These are phyloP conservation scores for Orthonyx spaldingii DNA, from an alignment of 2,113 vertebrate species.

Conservation along the genomic window DNA sequence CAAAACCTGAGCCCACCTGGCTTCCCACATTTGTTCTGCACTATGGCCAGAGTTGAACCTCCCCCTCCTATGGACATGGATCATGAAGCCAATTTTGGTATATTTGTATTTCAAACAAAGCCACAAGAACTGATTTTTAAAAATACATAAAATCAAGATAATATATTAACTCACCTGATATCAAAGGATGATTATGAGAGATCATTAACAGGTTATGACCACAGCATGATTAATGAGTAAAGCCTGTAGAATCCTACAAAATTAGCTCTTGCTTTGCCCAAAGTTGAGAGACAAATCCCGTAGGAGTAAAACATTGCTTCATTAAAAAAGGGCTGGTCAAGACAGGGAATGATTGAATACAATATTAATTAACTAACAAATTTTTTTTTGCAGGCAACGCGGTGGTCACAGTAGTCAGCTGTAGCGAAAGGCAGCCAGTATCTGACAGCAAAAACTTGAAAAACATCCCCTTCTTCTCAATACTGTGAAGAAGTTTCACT, in stretches of 20 bases:
- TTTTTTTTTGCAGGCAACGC: background rate
- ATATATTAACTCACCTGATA: background rate
- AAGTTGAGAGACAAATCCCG: background rate
- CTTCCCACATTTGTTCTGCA: background rate
- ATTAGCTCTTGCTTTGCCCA: background rate
- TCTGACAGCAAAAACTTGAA: background rate
- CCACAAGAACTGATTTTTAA: background rate
- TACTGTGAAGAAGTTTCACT: background rate
- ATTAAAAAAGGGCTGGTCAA: background rate
- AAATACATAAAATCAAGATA: background rate
- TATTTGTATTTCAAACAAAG: background rate
- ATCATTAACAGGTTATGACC: background rate
- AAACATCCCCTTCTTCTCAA: background rate
- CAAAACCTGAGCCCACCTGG: background rate
- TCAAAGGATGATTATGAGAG: background rate
- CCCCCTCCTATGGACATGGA: accelerated
- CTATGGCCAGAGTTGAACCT: background rate
- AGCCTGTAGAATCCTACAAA: background rate
- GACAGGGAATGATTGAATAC: background rate
- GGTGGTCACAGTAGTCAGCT: background rate
- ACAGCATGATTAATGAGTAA: background rate
- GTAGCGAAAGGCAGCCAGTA: background rate
- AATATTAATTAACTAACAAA: background rate
- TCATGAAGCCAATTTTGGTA: accelerated
- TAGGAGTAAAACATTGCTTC: background rate